Percentiles rank a stretch among this genome's conserved stretches.
Conservation (phyloP, 2,113 vertebrate genomes). For the Eidolon helvum region DNA sequence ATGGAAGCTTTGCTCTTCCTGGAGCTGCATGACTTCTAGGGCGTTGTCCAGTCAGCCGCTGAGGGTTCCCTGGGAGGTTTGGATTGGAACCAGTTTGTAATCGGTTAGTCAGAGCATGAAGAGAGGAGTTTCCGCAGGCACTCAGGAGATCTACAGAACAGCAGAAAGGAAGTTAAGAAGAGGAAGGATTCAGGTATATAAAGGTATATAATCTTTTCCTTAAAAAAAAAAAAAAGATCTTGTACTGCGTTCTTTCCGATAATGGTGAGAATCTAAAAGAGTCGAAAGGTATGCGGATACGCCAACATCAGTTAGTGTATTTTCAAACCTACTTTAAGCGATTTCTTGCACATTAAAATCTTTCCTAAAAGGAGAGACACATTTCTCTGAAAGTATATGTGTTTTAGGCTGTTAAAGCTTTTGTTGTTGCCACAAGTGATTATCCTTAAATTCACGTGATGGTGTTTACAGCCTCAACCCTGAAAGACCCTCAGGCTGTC, state of each 20-base stretch:
- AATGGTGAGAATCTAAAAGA: background rate
- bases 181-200: background rate
- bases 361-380: constrained; percentile 20
- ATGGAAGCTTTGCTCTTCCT: constrained; percentile 49
- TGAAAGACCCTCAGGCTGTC: fast-evolving
- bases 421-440: fast-evolving
- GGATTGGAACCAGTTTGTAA: constrained; percentile 50
- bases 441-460: background rate
- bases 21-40: background rate
- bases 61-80: background rate
- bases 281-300: background rate
- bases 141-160: constrained; percentile 59
- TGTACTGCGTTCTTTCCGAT: constrained; percentile 51
- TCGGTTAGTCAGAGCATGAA: constrained; percentile 61
- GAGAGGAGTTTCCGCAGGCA: constrained; percentile 24
- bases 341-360: background rate
- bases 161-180: constrained; percentile 47
- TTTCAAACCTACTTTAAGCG: constrained; percentile 32
- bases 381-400: background rate
- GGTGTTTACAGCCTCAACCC: background rate
- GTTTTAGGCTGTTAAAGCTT: background rate
- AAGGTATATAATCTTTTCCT: background rate
- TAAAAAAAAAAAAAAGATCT: background rate
- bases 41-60: background rate
- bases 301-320: background rate